Evolutionary conservation across 2,797 vertebrate genomes (phyloP), one percentile per base, ranked within the genome.

Genomic region (Ptychadena robeensis): DNA sequence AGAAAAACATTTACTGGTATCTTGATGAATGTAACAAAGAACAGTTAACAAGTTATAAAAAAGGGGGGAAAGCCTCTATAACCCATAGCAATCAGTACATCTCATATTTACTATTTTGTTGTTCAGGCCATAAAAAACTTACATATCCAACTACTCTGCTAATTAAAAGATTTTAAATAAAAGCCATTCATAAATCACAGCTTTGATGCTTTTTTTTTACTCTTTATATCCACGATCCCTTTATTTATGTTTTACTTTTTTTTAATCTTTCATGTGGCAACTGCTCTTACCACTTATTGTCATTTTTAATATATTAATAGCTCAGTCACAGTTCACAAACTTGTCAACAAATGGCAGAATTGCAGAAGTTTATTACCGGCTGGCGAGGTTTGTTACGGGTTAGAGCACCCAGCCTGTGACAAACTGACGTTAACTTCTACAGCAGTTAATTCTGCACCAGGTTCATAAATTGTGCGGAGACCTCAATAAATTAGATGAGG

Each of bases 271-370:
- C 25, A 76, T 65, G 25, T 37, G 14, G 35, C 74, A 77, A 38
- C 74, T 65, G 74, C 74, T 11, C 34, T 44, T 77, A 44, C 37
- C 27, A 38, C 31, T 77, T 44, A 44, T 44, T 77, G 63, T 59
- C 64, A 77, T 61, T 61, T 59, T 61, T 61, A 66, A 77, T 77
- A 63, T 76, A 77, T 77, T 77, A 77, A 77, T 77, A 64, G 74
- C 74, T 77, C 18, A 25, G 74, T 77, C 63, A 77, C 74, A 77
- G 74, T 77, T 64, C 74, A 77, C 61, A 77, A 77, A 77, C 61
- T 77, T 77, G 74, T 77, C 74, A 64, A 77, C 74, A 77, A 77
- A 77, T 48, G 65, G 74, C 74, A 77, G 57, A 77, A 77, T 66
- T 44, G 74, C 74, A 77, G 59, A 77, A 77, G 74, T 65, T 77